Base-by-base conservation (phyloP, 1,140 invertebrate species). In the Drosophila repleta region DNA sequence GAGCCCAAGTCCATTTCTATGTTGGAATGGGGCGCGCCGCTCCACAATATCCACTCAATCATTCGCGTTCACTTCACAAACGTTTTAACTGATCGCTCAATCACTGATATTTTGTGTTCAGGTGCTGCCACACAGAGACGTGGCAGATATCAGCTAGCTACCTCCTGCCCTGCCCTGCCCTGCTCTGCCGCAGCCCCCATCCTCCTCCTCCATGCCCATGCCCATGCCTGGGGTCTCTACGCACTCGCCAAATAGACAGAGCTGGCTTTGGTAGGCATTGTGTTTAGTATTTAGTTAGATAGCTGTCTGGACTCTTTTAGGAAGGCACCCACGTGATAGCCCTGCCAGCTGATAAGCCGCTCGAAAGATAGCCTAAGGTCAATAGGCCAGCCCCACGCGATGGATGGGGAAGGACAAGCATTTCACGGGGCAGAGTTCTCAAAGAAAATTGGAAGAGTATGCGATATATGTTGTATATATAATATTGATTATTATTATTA, bases 81-180 rank as follows among this genome's bases (percentile, higher is more conserved):
- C 78, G 43, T 82, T 85, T 85, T 85, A 85, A 85, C 82, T 85
- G 82, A 85, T 85, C 82, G 82, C 83, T 85, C 82, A 85, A 85
- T 85, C 82, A 85, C 82, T 85, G 82, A 85, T 85, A 85, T 58
- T 66, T 76, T 41, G 20, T 45, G 20, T 43, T 57, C 55, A 43
- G 43, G 46, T 57, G 55, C 60, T 66, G 56, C 68, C 52, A 56
- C 53, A 45, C 37, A 10, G 52, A 70, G 63, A 71, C 62, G 20
- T 58, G 62, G 62, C 67, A 70, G 62, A 57, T 71, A 71, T 43
- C 51, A 32, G 45, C 26, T 26, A 55, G 41, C 18, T 45, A 55
- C 13, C n/a, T 26, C 46, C 43, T 29, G 43, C 18, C 35, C 17
- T 1, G 4, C 24, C 8, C 15, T 2, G 3, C 6, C 29, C 52